A percentile compares a stretch with the other conserved stretches of the same genome.
phyloP scores from a whole-genome alignment of 64 coral and sea anemone species.

The Montipora efflorescens region DNA sequence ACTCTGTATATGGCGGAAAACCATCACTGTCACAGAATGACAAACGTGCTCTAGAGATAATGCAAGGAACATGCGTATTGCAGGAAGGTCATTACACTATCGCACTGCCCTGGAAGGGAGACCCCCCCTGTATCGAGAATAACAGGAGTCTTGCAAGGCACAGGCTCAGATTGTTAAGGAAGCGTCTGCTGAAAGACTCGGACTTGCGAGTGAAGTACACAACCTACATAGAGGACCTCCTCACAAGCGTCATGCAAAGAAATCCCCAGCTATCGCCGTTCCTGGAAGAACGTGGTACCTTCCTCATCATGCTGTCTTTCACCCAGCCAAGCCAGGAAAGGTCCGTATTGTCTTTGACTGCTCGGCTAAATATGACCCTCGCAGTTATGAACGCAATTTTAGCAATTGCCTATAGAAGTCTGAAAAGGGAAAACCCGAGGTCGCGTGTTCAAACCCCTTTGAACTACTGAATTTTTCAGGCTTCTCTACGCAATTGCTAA shows the following conservation, averaged over 20 bases:
- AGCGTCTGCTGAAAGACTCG: not conserved
- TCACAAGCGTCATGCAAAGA: not conserved
- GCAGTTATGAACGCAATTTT: too few species aligned
- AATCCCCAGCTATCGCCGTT: not conserved
- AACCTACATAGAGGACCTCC: conserved; percentile 8
- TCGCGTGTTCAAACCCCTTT: too few species aligned
- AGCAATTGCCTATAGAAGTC: too few species aligned
- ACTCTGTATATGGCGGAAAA: too few species aligned
- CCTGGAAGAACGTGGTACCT: not conserved
- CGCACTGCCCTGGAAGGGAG: too few species aligned
- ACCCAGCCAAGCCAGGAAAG: not conserved
- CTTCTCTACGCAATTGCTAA: too few species aligned
- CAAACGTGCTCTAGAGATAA: not conserved
- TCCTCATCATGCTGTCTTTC: not conserved
- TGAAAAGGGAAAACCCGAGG: too few species aligned
- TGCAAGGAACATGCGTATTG: not conserved
- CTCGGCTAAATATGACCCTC: not conserved
- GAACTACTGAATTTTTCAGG: too few species aligned
- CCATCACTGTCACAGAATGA: too few species aligned
- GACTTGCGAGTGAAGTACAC: conserved; percentile 17
- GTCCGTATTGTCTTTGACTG: not conserved
- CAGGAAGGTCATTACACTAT: too few species aligned
- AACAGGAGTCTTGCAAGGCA: not conserved
- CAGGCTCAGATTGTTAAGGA: not conserved
- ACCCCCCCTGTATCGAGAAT: too few species aligned